Conservation (phyloP, 2,113 vertebrate genomes). For the Gila orcuttii region DNA sequence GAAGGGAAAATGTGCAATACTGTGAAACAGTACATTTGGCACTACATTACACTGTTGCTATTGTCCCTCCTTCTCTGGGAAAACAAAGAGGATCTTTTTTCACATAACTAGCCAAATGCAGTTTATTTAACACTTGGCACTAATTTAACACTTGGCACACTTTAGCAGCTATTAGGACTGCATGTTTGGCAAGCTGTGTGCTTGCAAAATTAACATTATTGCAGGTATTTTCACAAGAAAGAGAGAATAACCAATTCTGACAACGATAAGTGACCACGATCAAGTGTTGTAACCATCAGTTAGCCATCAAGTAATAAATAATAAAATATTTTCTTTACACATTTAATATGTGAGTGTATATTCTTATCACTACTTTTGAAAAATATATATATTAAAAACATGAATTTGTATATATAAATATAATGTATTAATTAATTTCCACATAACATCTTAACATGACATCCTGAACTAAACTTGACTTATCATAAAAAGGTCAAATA, state of each 20-base stretch:
- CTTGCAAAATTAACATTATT: neutral
- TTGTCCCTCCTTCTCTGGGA: conserved; percentile 7
- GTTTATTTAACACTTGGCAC: conserved; percentile 37
- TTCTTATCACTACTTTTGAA: neutral
- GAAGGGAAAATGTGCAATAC: conserved; percentile 14
- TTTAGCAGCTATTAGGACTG: conserved; percentile 23
- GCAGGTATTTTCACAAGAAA: neutral
- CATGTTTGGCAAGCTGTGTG: conserved; percentile 22
- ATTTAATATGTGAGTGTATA: neutral
- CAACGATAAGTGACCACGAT: neutral
- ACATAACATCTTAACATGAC: too few relatives aligned
- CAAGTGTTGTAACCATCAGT: neutral
- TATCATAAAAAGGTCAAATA: too few relatives aligned
- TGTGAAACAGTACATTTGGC: neutral
- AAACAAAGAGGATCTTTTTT: conserved; percentile 11
- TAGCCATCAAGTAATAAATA: too few relatives aligned
- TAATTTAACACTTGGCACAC: conserved; percentile 26
- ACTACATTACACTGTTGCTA: neutral
- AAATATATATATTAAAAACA: too few relatives aligned
- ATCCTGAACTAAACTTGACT: neutral
- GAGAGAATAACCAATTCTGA: neutral
- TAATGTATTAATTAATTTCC: too few relatives aligned
- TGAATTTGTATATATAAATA: too few relatives aligned
- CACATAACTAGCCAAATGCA: conserved; percentile 20
- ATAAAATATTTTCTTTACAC: too few relatives aligned